Conservation (phyloP, 2,888 invertebrate species). For the Teleogryllus oceanicus region DNA sequence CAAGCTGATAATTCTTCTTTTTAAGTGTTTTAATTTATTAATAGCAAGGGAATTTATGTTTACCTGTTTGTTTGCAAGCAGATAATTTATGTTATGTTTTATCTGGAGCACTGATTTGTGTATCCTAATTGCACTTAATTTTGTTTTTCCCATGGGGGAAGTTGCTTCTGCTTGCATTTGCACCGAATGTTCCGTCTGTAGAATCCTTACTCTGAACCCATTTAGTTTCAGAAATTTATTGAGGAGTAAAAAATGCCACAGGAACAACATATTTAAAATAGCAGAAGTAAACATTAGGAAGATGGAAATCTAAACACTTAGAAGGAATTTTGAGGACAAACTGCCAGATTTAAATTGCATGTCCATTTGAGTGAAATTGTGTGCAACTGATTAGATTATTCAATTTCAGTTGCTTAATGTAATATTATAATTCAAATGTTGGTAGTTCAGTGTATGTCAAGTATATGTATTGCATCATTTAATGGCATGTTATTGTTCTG, state of each 20-base stretch:
- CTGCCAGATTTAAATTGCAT: no score
- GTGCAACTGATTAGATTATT: no score
- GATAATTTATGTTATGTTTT: conserved; percentile 24
- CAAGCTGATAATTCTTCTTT: conserved; percentile 38
- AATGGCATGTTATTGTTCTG: no score
- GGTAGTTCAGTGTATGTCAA: no score
- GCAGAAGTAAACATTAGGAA: neutral
- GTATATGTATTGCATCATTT: no score
- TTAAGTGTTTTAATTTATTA: conserved; percentile 33
- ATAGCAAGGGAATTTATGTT: conserved; percentile 23
- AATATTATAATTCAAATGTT: no score
- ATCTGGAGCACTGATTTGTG: conserved; percentile 18
- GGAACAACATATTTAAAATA: no score
- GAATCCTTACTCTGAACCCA: conserved; percentile 18
- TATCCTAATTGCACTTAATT: conserved; percentile 20
- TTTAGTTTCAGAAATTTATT: neutral
- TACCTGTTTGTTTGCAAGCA: conserved; percentile 24
- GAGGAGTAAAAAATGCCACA: no score
- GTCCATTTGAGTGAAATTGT: no score
- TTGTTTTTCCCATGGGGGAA: conserved; percentile 23
- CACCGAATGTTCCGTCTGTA: conserved; percentile 30
- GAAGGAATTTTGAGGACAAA: no score
- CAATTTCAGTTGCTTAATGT: no score
- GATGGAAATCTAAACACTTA: neutral
- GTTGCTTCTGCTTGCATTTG: conserved; percentile 34